A percentile compares a stretch with the other conserved stretches of the same genome.
phyloP scores from a whole-genome alignment of 2,797 vertebrate genomes.

The Pseudomugil tenellus region DNA sequence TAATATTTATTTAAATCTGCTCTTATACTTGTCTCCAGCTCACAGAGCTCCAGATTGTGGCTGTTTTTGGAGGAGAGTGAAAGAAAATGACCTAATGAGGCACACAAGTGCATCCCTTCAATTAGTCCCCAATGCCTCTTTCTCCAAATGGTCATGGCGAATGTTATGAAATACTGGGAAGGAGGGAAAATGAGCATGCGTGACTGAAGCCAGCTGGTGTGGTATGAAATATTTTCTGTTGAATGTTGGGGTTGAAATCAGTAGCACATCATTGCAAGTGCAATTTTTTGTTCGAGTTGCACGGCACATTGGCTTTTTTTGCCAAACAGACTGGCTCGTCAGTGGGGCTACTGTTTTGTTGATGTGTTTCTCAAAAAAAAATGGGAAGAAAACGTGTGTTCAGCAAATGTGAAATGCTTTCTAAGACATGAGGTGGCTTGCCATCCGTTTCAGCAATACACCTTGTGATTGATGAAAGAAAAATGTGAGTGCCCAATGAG shows the following conservation, averaged over 20 bases:
- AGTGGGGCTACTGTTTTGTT: slow-evolving; percentile 11
- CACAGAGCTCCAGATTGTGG: neutral
- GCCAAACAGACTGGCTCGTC: neutral
- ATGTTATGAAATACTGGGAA: neutral
- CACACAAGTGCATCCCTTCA: neutral
- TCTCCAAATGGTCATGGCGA: neutral
- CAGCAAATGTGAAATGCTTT: slow-evolving; percentile 49
- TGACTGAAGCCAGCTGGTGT: neutral
- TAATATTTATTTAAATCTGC: neutral
- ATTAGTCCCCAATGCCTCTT: neutral
- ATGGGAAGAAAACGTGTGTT: slow-evolving; percentile 14
- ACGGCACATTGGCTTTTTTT: no score
- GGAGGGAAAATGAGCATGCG: neutral
- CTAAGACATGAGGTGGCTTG: slow-evolving; percentile 39
- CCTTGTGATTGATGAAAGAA: slow-evolving; percentile 9
- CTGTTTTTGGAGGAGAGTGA: neutral
- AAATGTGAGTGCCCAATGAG: neutral
- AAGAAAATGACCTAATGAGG: neutral
- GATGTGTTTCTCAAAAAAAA: slow-evolving; percentile 13
- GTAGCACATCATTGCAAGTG: neutral
- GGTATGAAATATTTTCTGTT: neutral
- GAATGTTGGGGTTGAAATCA: neutral
- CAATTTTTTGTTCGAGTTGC: neutral
- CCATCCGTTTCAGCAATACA: slow-evolving; percentile 32
- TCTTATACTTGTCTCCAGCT: neutral